A percentile compares a stretch with the other conserved stretches of the same genome.
These are phyloP conservation scores for Megalonaias nervosa DNA, from an alignment of 1,140 invertebrate species.

Conservation along the genomic window DNA sequence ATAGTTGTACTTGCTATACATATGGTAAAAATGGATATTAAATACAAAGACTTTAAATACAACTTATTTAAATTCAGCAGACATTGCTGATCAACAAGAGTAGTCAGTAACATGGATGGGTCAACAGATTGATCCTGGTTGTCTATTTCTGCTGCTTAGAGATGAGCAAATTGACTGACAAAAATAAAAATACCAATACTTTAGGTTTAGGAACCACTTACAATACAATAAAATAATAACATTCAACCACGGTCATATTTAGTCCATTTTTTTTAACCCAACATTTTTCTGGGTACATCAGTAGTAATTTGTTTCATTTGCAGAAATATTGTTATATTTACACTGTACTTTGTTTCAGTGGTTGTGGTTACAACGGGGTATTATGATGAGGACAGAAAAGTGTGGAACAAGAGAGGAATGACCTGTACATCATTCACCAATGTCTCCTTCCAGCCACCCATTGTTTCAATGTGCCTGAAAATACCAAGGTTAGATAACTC, in stretches of 20 bases:
- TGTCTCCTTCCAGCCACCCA: conserved; percentile 64
- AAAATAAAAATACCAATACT: background rate
- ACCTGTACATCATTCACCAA: conserved; percentile 68
- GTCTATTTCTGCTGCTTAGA: too few relatives aligned
- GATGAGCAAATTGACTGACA: too few relatives aligned
- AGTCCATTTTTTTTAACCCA: background rate
- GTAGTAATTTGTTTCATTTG: too few relatives aligned
- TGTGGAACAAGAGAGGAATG: conserved; percentile 65
- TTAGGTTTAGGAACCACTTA: background rate
- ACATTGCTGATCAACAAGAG: too few relatives aligned
- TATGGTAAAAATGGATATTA: too few relatives aligned
- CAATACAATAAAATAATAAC: background rate
- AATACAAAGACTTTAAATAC: too few relatives aligned
- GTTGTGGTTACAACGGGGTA: conserved; percentile 62
- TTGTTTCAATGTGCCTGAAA: conserved; percentile 66
- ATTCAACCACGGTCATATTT: background rate
- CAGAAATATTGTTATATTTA: background rate
- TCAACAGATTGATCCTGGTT: too few relatives aligned
- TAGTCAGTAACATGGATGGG: too few relatives aligned
- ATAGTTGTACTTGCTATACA: too few relatives aligned
- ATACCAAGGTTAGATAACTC: conserved; percentile 58
- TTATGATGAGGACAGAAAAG: conserved; percentile 41
- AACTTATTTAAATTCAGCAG: too few relatives aligned
- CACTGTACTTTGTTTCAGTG: conserved; percentile 47
- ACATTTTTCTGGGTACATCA: background rate